Conservation (phyloP, 2,113 vertebrate genomes). For the Hymenochirus boettgeri region DNA sequence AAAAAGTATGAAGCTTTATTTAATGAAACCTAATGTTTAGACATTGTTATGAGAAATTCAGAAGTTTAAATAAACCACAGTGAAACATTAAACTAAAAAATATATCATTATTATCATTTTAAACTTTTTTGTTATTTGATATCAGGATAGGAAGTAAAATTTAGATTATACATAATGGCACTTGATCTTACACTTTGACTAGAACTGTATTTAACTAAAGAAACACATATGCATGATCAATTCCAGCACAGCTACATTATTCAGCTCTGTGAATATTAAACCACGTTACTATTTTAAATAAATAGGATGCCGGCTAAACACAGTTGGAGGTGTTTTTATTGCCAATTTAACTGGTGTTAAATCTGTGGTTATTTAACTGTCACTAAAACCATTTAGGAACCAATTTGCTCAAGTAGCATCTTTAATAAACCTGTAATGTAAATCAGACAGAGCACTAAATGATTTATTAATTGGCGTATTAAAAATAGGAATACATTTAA, state of each 20-base stretch:
- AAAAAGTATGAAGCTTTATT: no score
- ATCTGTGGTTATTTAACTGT: slow-evolving; percentile 54
- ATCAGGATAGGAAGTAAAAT: no score
- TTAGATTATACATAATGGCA: slow-evolving; percentile 51
- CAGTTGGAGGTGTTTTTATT: slow-evolving; percentile 50
- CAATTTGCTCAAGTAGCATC: slow-evolving; percentile 52
- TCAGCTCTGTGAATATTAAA: slow-evolving; percentile 32
- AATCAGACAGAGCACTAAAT: slow-evolving; percentile 24
- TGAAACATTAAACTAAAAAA: no score
- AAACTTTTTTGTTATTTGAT: no score
- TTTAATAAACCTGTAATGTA: slow-evolving; percentile 49
- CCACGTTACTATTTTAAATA: slow-evolving; percentile 43
- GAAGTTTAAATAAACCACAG: no score
- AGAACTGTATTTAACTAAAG: slow-evolving; percentile 19
- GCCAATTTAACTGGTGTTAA: slow-evolving; percentile 54
- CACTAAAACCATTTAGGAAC: slow-evolving; percentile 52
- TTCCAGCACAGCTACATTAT: slow-evolving; percentile 39
- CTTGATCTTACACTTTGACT: slow-evolving; percentile 44
- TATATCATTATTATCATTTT: no score
- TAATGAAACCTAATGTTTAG: no score
- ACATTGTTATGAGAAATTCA: no score
- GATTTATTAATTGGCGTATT: slow-evolving; percentile 27
- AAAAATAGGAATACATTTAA: slow-evolving; percentile 35
- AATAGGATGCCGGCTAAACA: slow-evolving; percentile 47
- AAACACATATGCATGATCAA: slow-evolving; percentile 32